Percentiles rank a stretch among this genome's conserved stretches.
phyloP scores from a whole-genome alignment of 2,888 invertebrate species.

The Apocheima hispidaria region DNA sequence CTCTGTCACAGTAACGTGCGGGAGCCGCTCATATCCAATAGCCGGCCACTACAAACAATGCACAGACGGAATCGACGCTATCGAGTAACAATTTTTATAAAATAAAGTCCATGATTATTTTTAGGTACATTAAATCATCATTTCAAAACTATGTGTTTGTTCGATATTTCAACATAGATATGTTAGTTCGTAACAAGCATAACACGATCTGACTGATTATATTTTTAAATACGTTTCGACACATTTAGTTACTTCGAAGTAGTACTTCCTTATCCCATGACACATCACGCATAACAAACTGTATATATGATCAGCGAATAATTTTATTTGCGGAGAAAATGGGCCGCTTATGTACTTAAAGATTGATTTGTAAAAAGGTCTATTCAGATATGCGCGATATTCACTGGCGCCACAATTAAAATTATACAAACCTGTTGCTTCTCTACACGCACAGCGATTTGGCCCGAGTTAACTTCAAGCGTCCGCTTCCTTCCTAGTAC shows the following conservation, averaged over 20 bases:
- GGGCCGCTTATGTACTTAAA: not conserved
- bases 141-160: slow-evolving; percentile 17
- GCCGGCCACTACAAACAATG: slow-evolving; percentile 22
- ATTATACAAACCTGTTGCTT: not conserved
- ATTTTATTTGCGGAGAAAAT: not conserved
- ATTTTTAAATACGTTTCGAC: slow-evolving; percentile 4
- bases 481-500: not conserved
- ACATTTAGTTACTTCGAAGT: slow-evolving; percentile 10
- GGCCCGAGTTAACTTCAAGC: not conserved
- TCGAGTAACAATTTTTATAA: slow-evolving; percentile 27
- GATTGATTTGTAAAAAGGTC: not conserved
- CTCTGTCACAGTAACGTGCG: too few species aligned
- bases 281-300: not conserved
- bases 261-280: slow-evolving; percentile 7
- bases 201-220: slow-evolving; percentile 12
- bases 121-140: slow-evolving; percentile 21
- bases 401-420: not conserved
- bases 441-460: not conserved
- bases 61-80: slow-evolving; percentile 26
- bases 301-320: not conserved
- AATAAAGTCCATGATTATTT: slow-evolving; percentile 9
- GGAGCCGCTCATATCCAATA: not conserved
- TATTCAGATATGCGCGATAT: not conserved
- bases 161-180: slow-evolving; percentile 26
- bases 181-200: slow-evolving; percentile 34